Conservation (phyloP, 2,888 invertebrate genomes). For the Lumbricus terrestris region DNA sequence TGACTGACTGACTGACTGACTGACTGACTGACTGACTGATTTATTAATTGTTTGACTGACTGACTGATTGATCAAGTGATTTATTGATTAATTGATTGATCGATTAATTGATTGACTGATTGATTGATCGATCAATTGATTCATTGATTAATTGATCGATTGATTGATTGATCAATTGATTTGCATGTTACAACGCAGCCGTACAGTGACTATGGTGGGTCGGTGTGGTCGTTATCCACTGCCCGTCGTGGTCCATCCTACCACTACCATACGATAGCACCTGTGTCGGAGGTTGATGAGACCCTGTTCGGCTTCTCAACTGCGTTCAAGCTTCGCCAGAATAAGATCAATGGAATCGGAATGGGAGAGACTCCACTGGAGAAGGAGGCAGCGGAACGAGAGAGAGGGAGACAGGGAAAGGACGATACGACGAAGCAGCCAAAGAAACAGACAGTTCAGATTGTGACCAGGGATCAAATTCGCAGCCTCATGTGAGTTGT, state of each 20-base stretch:
- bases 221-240: neutral
- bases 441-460: slow-evolving; percentile 39
- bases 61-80: too few species aligned
- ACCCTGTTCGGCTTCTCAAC: slow-evolving; percentile 51
- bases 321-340: neutral
- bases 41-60: too few species aligned
- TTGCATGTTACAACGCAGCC: neutral
- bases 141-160: too few species aligned
- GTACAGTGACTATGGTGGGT: neutral
- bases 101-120: too few species aligned
- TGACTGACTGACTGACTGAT: too few species aligned
- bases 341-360: neutral
- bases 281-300: slow-evolving; percentile 51
- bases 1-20: too few species aligned
- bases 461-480: neutral
- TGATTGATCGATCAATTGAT: too few species aligned
- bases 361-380: slow-evolving; percentile 8
- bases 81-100: too few species aligned
- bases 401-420: slow-evolving; percentile 43
- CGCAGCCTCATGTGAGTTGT: neutral
- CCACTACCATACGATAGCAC: neutral
- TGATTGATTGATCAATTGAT: too few species aligned
- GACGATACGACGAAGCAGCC: slow-evolving; percentile 43
- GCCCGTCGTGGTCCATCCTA: neutral
- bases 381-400: slow-evolving; percentile 36